Conservation (phyloP, 2,113 vertebrate species). For the Mormyrus iriodes region DNA sequence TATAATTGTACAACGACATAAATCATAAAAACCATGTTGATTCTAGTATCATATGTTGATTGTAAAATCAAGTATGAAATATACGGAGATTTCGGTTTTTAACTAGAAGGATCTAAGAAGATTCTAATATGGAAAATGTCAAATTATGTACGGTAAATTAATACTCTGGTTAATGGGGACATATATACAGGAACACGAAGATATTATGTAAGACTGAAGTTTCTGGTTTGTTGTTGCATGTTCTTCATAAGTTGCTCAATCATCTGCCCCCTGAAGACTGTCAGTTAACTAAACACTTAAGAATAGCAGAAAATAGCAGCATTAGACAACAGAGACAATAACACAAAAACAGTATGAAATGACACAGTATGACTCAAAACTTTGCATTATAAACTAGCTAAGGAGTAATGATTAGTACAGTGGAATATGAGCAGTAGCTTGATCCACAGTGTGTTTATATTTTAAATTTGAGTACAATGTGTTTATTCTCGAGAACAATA, state of each 20-base stretch:
- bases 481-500: neutral
- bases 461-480: neutral
- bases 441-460: neutral
- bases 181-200: neutral
- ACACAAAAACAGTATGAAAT: neutral
- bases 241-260: neutral
- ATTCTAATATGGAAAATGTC: neutral
- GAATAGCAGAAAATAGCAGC: neutral
- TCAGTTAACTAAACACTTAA: neutral
- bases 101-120: neutral
- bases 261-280: neutral
- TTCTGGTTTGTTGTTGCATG: neutral
- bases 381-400: neutral
- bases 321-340: neutral
- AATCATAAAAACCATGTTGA: neutral
- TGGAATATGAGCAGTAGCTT: neutral
- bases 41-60: neutral
- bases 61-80: neutral
- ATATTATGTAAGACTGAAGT: neutral
- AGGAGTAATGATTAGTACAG: neutral
- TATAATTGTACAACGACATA: neutral
- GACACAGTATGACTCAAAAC: neutral
- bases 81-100: neutral
- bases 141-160: neutral
- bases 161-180: neutral